These are phyloP conservation scores for Gonioctena quinquepunctata DNA, from an alignment of 1,140 invertebrate genomes.

Conservation along the genomic window DNA sequence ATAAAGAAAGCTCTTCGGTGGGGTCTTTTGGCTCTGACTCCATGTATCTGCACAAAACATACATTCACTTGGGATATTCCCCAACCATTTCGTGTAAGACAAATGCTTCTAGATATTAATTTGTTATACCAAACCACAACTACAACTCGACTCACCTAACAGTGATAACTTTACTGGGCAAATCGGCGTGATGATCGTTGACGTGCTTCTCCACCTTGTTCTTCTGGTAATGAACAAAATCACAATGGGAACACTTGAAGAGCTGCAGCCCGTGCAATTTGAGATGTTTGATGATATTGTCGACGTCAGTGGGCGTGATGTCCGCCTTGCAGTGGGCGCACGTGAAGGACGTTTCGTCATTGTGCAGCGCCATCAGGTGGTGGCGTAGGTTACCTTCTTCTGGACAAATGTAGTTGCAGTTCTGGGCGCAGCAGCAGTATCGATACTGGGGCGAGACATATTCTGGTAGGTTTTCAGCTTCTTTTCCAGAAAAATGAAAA, in stretches of 20 bases:
- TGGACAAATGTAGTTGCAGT: constrained; percentile 72
- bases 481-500: neutral
- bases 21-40: constrained; percentile 51
- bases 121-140: no score
- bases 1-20: constrained; percentile 29
- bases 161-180: constrained; percentile 17
- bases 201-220: constrained; percentile 70
- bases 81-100: no score
- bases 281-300: constrained; percentile 67
- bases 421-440: constrained; percentile 70
- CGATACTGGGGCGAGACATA: constrained; percentile 68
- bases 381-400: constrained; percentile 72
- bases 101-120: no score
- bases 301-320: constrained; percentile 35
- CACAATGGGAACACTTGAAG: constrained; percentile 71
- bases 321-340: constrained; percentile 71
- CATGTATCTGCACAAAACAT: constrained; percentile 61
- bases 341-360: constrained; percentile 62
- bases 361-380: constrained; percentile 74
- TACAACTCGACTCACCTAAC: constrained; percentile 22
- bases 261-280: constrained; percentile 74
- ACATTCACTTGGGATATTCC: no score
- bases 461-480: constrained; percentile 57
- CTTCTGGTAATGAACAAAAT: constrained; percentile 66
- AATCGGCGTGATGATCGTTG: constrained; percentile 63